Percentiles rank a stretch among this genome's conserved stretches.
Conservation (phyloP, 2,888 invertebrate species). For the Scaptomyza flava region DNA sequence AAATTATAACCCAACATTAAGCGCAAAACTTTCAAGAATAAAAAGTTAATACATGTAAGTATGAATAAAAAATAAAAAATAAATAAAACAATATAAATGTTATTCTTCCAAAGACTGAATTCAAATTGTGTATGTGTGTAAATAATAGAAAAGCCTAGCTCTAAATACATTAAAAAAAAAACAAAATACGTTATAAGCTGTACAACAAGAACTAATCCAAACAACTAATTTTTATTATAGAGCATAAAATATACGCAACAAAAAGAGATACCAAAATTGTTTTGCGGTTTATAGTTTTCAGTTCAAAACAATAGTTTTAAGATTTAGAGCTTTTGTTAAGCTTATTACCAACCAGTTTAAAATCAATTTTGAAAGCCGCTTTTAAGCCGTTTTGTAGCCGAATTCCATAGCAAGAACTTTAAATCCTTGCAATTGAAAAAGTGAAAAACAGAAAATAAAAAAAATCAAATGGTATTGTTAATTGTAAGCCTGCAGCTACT, state of each 20-base stretch:
- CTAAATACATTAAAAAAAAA: slow-evolving; percentile 17
- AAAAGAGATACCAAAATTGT: not conserved
- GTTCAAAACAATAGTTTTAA: not conserved
- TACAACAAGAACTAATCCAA: slow-evolving; percentile 25
- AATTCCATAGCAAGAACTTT: slow-evolving; percentile 25
- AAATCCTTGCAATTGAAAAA: slow-evolving; percentile 23
- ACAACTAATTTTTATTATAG: slow-evolving; percentile 4
- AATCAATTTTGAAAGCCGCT: slow-evolving; percentile 6
- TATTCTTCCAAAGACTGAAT: slow-evolving; percentile 84
- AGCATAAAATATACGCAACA: slow-evolving; percentile 11
- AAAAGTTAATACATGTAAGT: slow-evolving; percentile 20
- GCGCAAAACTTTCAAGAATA: slow-evolving; percentile 5
- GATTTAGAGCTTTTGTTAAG: slow-evolving; percentile 6
- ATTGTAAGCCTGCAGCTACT: slow-evolving; percentile 58
- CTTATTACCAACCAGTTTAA: not conserved
- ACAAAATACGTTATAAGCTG: slow-evolving; percentile 32
- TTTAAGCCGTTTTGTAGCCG: slow-evolving; percentile 35
- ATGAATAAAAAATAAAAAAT: slow-evolving; percentile 36
- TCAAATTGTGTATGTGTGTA: slow-evolving; percentile 79
- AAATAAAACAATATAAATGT: slow-evolving; percentile 68
- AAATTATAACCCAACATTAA: slow-evolving; percentile 19
- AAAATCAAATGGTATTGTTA: slow-evolving; percentile 38
- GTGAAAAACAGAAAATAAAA: slow-evolving; percentile 12
- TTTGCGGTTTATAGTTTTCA: not conserved
- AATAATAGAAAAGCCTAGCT: slow-evolving; percentile 58